phyloP scores from a whole-genome alignment of 1,140 invertebrate genomes.

The silkworm (Bombyx mori) region ASM3026992v2 NC_085111.1:5025001-5025500 shows the following conservation, averaged over 20 bases:
- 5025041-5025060: constrained; percentile 42
- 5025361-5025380: constrained; percentile 60
- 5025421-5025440: constrained; percentile 68
- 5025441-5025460: constrained; percentile 24
- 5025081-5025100: constrained; percentile 42
- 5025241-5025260: constrained; percentile 41
- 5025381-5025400: constrained; percentile 56
- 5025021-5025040: constrained; percentile 41
- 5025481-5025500: constrained; percentile 31
- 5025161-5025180: constrained; percentile 22
- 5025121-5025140: constrained; percentile 35
- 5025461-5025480: constrained; percentile 45
- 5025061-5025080: constrained; percentile 42
- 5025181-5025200: constrained; percentile 24
- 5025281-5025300: constrained; percentile 55
- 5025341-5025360: constrained; percentile 55
- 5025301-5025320: constrained; percentile 69
- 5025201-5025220: constrained; percentile 57
- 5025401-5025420: constrained; percentile 49
- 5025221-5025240: constrained; percentile 57
- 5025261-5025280: constrained; percentile 31
- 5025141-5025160: constrained; percentile 5
- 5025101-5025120: constrained; percentile 31
- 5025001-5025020: constrained; percentile 31
- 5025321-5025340: constrained; percentile 37